phyloP scores from a whole-genome alignment of 2,888 invertebrate species.

The Lasioglossum pauxillum region DNA sequence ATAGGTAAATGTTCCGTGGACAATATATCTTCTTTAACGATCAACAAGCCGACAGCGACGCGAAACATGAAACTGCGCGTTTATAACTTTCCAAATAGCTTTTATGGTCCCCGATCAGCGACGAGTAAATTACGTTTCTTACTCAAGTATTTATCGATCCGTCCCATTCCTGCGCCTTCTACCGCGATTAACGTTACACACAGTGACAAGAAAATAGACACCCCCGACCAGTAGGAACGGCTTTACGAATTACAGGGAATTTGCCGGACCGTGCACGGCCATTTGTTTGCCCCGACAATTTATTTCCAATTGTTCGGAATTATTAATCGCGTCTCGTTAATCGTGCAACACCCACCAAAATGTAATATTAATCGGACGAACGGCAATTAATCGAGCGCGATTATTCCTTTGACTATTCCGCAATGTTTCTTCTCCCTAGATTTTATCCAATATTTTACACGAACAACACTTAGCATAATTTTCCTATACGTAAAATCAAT shows the following conservation, averaged over 20 bases:
- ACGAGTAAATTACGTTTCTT: slow-evolving; percentile 64
- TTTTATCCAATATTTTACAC: neutral
- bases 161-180: slow-evolving; percentile 15
- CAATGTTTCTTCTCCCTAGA: neutral
- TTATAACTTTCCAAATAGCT: slow-evolving; percentile 18
- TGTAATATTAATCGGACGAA: slow-evolving; percentile 2
- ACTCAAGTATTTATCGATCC: slow-evolving; percentile 13
- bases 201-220: neutral
- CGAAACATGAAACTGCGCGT: neutral
- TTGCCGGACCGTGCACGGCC: neutral
- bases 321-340: neutral
- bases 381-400: neutral
- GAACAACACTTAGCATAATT: too few relatives aligned
- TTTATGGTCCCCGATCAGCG: slow-evolving; percentile 24
- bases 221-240: neutral
- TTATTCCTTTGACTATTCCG: neutral
- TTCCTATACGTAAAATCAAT: too few relatives aligned
- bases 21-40: slow-evolving; percentile 31
- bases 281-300: neutral
- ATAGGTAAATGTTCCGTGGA: neutral
- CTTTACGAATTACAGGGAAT: neutral
- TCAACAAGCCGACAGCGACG: neutral
- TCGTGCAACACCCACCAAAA: neutral
- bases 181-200: slow-evolving; percentile 29
- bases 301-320: slow-evolving; percentile 1